Base-by-base conservation (phyloP, 1,140 invertebrate species). In the Chelonus insularis region DNA sequence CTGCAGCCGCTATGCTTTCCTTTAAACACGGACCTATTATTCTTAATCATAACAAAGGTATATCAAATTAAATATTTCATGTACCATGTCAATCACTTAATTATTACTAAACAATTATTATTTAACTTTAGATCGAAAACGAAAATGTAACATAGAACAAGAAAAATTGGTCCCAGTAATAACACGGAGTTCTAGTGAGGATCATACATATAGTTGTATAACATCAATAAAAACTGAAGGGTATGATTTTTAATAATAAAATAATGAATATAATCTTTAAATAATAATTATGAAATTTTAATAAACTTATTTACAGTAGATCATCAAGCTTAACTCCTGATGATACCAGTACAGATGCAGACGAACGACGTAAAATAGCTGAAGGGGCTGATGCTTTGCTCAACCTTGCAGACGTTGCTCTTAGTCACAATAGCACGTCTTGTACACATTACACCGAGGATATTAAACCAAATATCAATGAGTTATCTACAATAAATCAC, bases 311-410 rank as follows among this genome's bases (percentile, higher is more conserved):
- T 12, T 68, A 57, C 47, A 79, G 75, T 48, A 78, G 77, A 51
- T 69, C 72, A 57, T 25, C 64, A 6, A 68, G 70, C 60, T 32
- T 55, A 9, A 69, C 50, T 7, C 52, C 71, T 41, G 79, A 75
- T 45, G 72, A 52, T 64, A 62, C 67, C 39, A 68, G 50, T 62
- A 71, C 51, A 36, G 87, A 89, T 62, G 82, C 88, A 5, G 89
- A 90, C 64, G 90, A 92, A 73, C 87, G 89, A 71, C 84, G 89
- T 50, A 88, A 88, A 65, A 89, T 91, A 50, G 89, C 87, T 12
- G 91, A 92, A 75, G 91, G 91, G 59, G 89, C 89, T 0, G 90
- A 92, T 68, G 91, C 91, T 0, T 75, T 93, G 39, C 75, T 93
- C 9, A 90, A 91, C 75, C 76, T 91, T 18, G 89, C 89, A 0